Conservation (phyloP, 2,888 invertebrate genomes). For the Tiliacea aurago region DNA sequence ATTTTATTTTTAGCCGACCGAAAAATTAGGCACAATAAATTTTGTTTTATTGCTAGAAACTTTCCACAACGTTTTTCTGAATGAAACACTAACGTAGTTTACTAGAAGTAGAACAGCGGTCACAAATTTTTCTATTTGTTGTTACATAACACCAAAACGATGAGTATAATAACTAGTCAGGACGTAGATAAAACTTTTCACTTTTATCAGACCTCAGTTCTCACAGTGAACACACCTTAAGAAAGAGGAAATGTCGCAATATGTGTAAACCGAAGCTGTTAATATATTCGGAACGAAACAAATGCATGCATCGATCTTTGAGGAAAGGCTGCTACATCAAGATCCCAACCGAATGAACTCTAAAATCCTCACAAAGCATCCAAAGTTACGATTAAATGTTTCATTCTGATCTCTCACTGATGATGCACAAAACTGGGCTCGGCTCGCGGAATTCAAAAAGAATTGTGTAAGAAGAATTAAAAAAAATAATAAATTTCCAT, state of each 20-base stretch:
- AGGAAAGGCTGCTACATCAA: slow-evolving; percentile 35
- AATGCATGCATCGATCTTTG: slow-evolving; percentile 44
- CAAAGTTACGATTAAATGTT: neutral
- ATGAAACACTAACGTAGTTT: neutral
- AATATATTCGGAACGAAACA: slow-evolving; percentile 47
- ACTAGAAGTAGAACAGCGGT: slow-evolving; percentile 40
- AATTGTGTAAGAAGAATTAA: slow-evolving; percentile 46
- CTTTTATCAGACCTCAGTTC: slow-evolving; percentile 53
- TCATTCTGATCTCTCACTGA: slow-evolving; percentile 2
- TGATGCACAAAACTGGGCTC: slow-evolving; percentile 2
- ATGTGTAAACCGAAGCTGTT: slow-evolving; percentile 45
- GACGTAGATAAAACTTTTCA: slow-evolving; percentile 57
- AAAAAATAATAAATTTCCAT: slow-evolving; percentile 44
- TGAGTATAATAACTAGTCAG: slow-evolving; percentile 40
- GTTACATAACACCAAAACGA: slow-evolving; percentile 51
- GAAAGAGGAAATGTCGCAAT: slow-evolving; percentile 63
- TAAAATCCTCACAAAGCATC: neutral
- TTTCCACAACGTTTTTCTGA: slow-evolving; percentile 15
- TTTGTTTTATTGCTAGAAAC: slow-evolving; percentile 28
- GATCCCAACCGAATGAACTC: slow-evolving; percentile 6
- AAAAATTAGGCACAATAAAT: neutral
- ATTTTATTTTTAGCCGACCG: slow-evolving; percentile 3
- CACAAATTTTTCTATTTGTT: slow-evolving; percentile 30
- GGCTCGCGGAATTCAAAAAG: slow-evolving; percentile 43
- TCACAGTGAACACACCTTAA: slow-evolving; percentile 44